Conservation (phyloP, 2,888 invertebrate genomes). For the Hirudinaria manillensis region DNA sequence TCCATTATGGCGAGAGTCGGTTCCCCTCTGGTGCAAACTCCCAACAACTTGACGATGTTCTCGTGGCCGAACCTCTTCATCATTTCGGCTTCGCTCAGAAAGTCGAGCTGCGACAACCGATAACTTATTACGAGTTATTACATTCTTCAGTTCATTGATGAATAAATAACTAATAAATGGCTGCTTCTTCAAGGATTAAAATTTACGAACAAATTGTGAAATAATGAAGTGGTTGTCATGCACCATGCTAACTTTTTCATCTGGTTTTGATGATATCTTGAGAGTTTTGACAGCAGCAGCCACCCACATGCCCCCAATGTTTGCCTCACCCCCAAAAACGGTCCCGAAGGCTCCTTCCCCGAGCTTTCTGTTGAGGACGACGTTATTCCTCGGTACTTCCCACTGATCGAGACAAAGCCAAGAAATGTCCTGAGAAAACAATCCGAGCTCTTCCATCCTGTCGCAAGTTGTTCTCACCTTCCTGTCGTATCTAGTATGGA, state of each 20-base stretch:
- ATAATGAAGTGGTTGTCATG: neutral
- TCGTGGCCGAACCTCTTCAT: slow-evolving; percentile 88
- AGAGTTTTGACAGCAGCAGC: slow-evolving; percentile 68
- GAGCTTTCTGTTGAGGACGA: slow-evolving; percentile 61
- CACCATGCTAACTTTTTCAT: slow-evolving; percentile 63
- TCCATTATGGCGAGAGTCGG: slow-evolving; percentile 89
- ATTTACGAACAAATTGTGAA: neutral
- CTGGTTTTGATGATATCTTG: slow-evolving; percentile 72
- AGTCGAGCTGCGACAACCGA: slow-evolving; percentile 62
- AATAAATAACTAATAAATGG: neutral
- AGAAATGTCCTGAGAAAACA: slow-evolving; percentile 57
- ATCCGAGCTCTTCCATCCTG: slow-evolving; percentile 68
- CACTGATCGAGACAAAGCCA: slow-evolving; percentile 68
- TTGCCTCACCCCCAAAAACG: slow-evolving; percentile 83
- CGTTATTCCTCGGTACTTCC: slow-evolving; percentile 76
- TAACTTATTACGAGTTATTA: neutral
- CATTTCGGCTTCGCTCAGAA: slow-evolving; percentile 82
- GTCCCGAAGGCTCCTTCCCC: slow-evolving; percentile 82
- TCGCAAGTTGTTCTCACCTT: slow-evolving; percentile 63
- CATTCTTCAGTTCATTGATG: neutral
- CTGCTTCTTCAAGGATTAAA: neutral
- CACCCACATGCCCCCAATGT: slow-evolving; percentile 67
- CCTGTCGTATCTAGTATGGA: slow-evolving; percentile 64
- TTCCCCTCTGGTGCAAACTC: slow-evolving; percentile 77
- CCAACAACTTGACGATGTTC: slow-evolving; percentile 77